A percentile compares a stretch with the other conserved stretches of the same genome.
Conservation (phyloP, 2,888 invertebrate genomes). For the Pilophorus perplexus region DNA sequence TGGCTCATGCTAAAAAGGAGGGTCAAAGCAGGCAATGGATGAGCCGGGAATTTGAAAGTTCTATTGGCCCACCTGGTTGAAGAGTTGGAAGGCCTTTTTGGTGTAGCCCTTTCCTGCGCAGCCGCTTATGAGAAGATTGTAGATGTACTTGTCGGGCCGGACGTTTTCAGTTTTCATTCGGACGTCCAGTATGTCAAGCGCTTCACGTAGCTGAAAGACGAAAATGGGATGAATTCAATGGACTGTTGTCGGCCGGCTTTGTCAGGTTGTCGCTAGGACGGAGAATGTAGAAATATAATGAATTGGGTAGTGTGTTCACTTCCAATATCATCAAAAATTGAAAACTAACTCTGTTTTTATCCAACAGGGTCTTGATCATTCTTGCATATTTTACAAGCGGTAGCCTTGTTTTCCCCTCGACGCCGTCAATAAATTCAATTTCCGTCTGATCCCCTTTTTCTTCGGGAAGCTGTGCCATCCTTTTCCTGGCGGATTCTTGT, state of each 20-base stretch:
- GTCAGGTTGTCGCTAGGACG: too few relatives aligned
- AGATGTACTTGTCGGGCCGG: slow-evolving; percentile 75
- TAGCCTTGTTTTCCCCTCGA: slow-evolving; percentile 58
- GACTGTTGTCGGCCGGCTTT: too few relatives aligned
- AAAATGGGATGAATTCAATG: too few relatives aligned
- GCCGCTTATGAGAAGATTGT: slow-evolving; percentile 76
- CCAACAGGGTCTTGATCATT: slow-evolving; percentile 66
- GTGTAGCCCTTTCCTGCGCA: slow-evolving; percentile 82
- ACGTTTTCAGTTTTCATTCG: slow-evolving; percentile 75
- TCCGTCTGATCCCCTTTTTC: slow-evolving; percentile 51
- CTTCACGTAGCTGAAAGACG: slow-evolving; percentile 59
- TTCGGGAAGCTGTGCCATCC: slow-evolving; percentile 41
- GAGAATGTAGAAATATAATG: too few relatives aligned
- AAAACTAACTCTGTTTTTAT: too few relatives aligned
- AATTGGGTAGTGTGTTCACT: too few relatives aligned
- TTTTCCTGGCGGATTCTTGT: neutral
- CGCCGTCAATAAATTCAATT: slow-evolving; percentile 56
- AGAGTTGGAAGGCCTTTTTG: slow-evolving; percentile 80
- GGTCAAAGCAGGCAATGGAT: too few relatives aligned
- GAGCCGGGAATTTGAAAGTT: neutral
- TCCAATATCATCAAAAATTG: too few relatives aligned
- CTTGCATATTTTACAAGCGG: slow-evolving; percentile 64
- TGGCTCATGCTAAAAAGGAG: too few relatives aligned
- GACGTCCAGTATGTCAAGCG: slow-evolving; percentile 74
- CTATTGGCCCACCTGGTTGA: slow-evolving; percentile 63